Base-by-base conservation (phyloP, 1,140 invertebrate species). In the Prorops nasuta region DNA sequence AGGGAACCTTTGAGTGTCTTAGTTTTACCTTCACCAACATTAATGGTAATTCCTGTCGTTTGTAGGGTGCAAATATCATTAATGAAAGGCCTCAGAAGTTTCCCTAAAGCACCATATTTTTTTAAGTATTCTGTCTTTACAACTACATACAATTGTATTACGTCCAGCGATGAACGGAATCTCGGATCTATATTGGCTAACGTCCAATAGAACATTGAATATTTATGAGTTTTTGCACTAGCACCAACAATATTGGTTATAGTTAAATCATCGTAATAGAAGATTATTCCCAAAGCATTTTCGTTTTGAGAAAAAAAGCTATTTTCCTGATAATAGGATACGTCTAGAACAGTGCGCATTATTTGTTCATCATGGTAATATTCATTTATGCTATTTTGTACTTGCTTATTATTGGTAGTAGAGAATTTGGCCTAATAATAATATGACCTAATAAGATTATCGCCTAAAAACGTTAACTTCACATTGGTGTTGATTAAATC, bases 261-360 rank as follows among this genome's bases (percentile, higher is more conserved):
- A 12, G 51, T 32, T 2, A 55, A 21, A 8, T 63, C 54, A 40
- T 63, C 57, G 14, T 36, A 57, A 47, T 63, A 63, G 2, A 59
- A 46, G 19, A 64, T 56, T 8, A 60, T 56, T 2, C 42, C 48
- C 31, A 64, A 47, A 1, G 39, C 20, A 12, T 64, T 60, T 17
- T 32, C 1, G 18, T 51, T 49, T 3, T 34, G 6, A 12, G 2
- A 3, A 37, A 62, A 56, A 45, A 46, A 51, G 31, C 41, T 12
- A 15, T 54, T 54, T 14, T 51, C 20, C 41, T 18, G 46, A n/a
- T 62, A 58, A 37, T 51, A 53, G 3, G 8, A 9, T 14, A 49
- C 59, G 56, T 62, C 53, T n/a, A n/a, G n/a, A n/a, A n/a, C n/a
- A n/a, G n/a, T n/a, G n/a, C n/a, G n/a, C n/a, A n/a, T n/a, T n/a